Base-by-base conservation (phyloP, 2,797 vertebrate species). In the Tolypeutes matacus region DNA sequence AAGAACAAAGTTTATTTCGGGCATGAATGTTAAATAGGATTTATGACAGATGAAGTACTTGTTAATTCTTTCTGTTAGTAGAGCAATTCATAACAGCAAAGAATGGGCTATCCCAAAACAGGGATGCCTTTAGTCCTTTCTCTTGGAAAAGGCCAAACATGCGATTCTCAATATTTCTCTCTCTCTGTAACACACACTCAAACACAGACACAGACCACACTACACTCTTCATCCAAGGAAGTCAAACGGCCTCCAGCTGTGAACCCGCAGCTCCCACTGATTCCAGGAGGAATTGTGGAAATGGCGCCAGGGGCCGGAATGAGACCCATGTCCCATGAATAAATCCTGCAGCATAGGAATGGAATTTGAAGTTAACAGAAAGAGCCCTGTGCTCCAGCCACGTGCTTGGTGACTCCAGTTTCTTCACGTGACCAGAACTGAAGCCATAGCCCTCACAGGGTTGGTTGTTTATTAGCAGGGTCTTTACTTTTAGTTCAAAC, bases 331-430 rank as follows among this genome's bases (percentile, higher is more conserved):
- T 77, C 39, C 93, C 91, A n/a, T 94, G 65, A 36, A 76, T 85
- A 34, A 70, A 93, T 39, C 56, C 75, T 81, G 95, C 91, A 34
- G 70, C 97, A 97, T 23, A 75, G 86, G 86, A 97, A 94, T 93
- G 95, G 96, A 97, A 97, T 97, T 92, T 96, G 72, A 90, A 84
- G 53, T 56, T 87, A 94, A 97, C 95, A 97, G 89, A 97, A 89
- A 91, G 93, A 64, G 91, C 29, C 46, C 94, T 97, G 91, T 95
- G 88, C 88, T 84, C 42, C 83, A 86, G 64, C 65, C 95, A 91
- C 96, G 92, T 92, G 75, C 80, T 85, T 73, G 34, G 29, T 49
- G 75, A 93, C 82, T 86, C 51, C 14, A 42, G 3, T 77, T 73
- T 72, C 72, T 81, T 70, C 84, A 42, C 0, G 1, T 18, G 81